Conservation (phyloP, 2,888 invertebrate species). For the Caenorhabditis japonica region DNA sequence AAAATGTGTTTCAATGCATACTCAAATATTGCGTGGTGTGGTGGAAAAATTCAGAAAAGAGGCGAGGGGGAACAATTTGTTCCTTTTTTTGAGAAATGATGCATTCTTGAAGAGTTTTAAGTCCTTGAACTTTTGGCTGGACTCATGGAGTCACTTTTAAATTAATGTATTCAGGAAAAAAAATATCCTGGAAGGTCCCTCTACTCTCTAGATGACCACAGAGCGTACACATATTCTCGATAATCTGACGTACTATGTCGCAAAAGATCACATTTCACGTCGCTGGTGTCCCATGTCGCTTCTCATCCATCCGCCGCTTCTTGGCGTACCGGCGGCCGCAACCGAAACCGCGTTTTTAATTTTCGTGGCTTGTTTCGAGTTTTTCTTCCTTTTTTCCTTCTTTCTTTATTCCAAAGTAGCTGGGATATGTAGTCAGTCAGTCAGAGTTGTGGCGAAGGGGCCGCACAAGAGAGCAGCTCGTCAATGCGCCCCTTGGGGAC, state of each 20-base stretch:
- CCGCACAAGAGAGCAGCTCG: slow-evolving; percentile 49
- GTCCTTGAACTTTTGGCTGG: too few relatives aligned
- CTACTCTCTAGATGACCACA: too few relatives aligned
- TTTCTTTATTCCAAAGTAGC: slow-evolving; percentile 19
- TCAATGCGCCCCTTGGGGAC: slow-evolving; percentile 55
- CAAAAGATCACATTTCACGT: slow-evolving; percentile 49
- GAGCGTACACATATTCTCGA: slow-evolving; percentile 39
- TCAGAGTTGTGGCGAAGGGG: slow-evolving; percentile 17
- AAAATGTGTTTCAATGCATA: slow-evolving; percentile 53
- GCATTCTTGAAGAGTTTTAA: too few relatives aligned
- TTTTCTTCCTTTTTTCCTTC: neutral
- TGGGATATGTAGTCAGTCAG: slow-evolving; percentile 16
- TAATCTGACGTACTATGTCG: slow-evolving; percentile 51
- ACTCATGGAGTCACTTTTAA: too few relatives aligned
- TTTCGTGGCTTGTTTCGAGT: neutral
- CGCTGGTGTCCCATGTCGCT: slow-evolving; percentile 49
- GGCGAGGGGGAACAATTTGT: too few relatives aligned
- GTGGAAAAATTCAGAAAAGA: too few relatives aligned
- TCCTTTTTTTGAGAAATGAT: slow-evolving; percentile 2
- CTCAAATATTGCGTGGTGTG: slow-evolving; percentile 33
- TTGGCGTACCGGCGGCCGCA: slow-evolving; percentile 13
- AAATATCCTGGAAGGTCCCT: too few relatives aligned
- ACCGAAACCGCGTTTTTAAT: neutral
- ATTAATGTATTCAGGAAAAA: too few relatives aligned
- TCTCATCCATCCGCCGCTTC: slow-evolving; percentile 18